Percentiles rank a stretch among this genome's conserved stretches.
These are phyloP conservation scores for Ctenoplectra terminalis DNA, from an alignment of 1,140 invertebrate genomes.

Conservation along the genomic window DNA sequence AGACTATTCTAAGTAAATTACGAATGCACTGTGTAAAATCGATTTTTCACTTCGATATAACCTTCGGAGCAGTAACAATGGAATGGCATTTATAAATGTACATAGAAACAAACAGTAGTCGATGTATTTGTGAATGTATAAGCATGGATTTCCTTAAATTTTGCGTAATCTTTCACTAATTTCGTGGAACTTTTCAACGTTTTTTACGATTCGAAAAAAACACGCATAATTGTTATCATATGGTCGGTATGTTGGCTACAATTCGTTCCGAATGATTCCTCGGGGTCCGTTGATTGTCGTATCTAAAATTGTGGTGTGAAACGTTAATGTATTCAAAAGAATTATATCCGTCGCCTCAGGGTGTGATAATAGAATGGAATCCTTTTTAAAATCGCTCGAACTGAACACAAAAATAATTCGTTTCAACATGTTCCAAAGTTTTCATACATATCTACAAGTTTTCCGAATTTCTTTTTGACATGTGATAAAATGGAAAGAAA, in stretches of 20 bases:
- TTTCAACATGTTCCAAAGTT: no score
- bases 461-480: background rate
- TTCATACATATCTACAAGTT: no score
- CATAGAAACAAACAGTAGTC: background rate
- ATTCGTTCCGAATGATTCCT: slow-evolving; percentile 14
- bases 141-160: background rate
- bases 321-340: background rate
- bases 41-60: background rate
- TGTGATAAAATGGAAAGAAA: background rate
- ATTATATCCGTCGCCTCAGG: background rate
- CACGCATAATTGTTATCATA: background rate
- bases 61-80: slow-evolving; percentile 13
- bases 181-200: background rate
- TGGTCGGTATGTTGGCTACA: background rate
- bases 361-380: no score
- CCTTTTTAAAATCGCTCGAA: no score
- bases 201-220: background rate
- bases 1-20: slow-evolving; percentile 10
- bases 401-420: no score
- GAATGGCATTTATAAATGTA: slow-evolving; percentile 35
- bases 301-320: slow-evolving; percentile 33
- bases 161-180: background rate
- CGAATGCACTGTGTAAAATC: background rate
- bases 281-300: slow-evolving; percentile 43
- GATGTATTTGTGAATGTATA: slow-evolving; percentile 18